Evolutionary conservation across 2,113 vertebrate species (phyloP), one percentile per base, ranked within the genome.

Genomic region (Carassius gibelio): DNA sequence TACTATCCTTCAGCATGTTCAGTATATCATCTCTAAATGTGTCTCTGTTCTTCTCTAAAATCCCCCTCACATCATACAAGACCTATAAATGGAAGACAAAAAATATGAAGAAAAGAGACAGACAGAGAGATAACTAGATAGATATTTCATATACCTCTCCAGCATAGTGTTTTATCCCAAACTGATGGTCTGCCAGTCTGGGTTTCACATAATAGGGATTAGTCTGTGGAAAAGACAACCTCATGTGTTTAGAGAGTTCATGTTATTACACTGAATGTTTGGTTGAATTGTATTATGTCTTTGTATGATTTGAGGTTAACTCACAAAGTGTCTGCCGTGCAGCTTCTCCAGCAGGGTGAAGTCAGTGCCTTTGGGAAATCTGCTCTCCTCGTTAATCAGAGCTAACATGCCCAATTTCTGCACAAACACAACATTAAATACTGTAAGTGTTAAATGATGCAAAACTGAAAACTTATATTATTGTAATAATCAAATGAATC

Each of bases 341-440:
- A 98, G 89, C 90, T 98, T 98, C 94, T 97, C 97, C 91, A 97
- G 92, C 90, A 98, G 93, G 87, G 97, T 98, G 92, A 94, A 95
- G 91, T 98, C 97, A 72, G 97, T 98, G 87, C 97, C 97, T 95
- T 98, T 98, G 72, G 97, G 97, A 87, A 98, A 98, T 86, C 96
- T 94, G 91, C 97, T 98, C 90, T 98, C 97, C 92, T 98, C 97
- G 75, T 98, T 98, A 89, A 98, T 94, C 8, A 98, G 91, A 15
- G 97, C 96, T 92, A 98, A 90, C 84, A 98, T 91, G 78, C 97
- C 97, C 85, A 98, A 93, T 96, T 98, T 98, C 97, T 98, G 55
- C 14, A 88, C 13, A 79, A 48, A 83, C 62, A 87, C 69, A 84
- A 21, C 38, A 82, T 26, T 59, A 23, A 26, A 26, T 72, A 42